These are phyloP conservation scores for Caenorhabditis brenneri DNA, from an alignment of 1,140 invertebrate genomes.

Conservation along the genomic window DNA sequence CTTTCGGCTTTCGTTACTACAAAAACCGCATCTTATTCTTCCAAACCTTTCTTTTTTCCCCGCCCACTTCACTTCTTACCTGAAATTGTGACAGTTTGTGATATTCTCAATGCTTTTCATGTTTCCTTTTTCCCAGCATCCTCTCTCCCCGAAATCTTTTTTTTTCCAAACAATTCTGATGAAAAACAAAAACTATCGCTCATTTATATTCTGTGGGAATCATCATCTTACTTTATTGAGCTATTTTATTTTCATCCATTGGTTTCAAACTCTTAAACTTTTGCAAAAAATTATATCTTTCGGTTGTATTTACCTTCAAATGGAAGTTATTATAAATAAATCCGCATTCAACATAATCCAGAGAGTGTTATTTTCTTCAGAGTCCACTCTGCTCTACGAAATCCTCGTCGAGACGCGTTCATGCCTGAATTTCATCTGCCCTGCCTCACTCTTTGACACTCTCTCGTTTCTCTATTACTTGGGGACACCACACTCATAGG, in stretches of 20 bases:
- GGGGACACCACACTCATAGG: not conserved
- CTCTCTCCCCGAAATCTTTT: no score
- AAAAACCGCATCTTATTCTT: slow-evolving; percentile 6
- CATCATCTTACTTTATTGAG: not conserved
- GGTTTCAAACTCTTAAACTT: slow-evolving; percentile 5
- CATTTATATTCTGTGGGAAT: slow-evolving; percentile 6
- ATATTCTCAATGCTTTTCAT: slow-evolving; percentile 1
- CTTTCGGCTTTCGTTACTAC: not conserved
- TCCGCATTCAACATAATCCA: not conserved
- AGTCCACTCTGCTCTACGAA: no score
- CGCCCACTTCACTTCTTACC: slow-evolving; percentile 16
- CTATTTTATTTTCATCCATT: slow-evolving; percentile 41
- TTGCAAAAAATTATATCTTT: not conserved
- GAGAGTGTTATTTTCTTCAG: no score
- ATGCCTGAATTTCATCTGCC: not conserved
- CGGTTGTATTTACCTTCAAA: not conserved
- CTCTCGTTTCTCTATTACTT: not conserved
- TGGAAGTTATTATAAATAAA: not conserved
- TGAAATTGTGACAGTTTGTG: slow-evolving; percentile 37
- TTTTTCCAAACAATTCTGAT: not conserved
- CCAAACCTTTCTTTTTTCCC: not conserved
- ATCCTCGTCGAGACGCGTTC: no score
- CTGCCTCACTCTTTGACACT: not conserved
- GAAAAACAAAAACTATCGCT: not conserved
- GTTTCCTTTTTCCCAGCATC: no score